phyloP scores from a whole-genome alignment of 2,113 vertebrate species.

The Pavo muticus region DNA sequence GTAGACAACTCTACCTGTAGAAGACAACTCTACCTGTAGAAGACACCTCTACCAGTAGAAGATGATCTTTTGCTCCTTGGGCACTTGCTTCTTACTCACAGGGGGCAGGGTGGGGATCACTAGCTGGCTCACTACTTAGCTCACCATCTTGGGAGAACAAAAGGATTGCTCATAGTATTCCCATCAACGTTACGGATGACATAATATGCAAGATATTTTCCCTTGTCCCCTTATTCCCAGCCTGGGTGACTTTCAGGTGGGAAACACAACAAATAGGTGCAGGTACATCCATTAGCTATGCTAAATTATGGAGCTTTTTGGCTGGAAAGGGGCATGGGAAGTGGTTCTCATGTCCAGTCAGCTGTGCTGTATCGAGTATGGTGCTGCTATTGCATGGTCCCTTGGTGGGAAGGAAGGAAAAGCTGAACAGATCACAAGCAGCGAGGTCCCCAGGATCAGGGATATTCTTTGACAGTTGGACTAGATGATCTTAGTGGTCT shows the following conservation, averaged over 20 bases:
- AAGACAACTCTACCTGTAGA: background rate
- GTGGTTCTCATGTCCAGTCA: background rate
- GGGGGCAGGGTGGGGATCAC: background rate
- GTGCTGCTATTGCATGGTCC: background rate
- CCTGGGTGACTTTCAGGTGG: background rate
- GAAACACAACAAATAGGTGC: background rate
- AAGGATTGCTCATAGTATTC: constrained; percentile 83
- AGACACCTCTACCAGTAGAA: background rate
- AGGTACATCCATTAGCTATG: background rate
- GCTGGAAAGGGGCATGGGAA: background rate
- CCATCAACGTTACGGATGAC: constrained; percentile 90
- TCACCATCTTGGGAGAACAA: background rate
- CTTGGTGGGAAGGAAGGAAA: background rate
- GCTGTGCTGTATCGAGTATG: background rate
- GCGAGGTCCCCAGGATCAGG: background rate
- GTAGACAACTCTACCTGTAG: background rate
- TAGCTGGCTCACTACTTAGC: background rate
- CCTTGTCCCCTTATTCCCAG: background rate
- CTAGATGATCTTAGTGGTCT: too few species aligned
- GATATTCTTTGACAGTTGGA: too few species aligned
- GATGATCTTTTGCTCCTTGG: background rate
- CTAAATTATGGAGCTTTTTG: background rate
- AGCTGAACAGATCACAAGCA: background rate
- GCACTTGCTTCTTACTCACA: background rate
- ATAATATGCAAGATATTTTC: constrained; percentile 78